Conservation (phyloP, 2,797 vertebrate species). For the Macrochelys suwanniensis region DNA sequence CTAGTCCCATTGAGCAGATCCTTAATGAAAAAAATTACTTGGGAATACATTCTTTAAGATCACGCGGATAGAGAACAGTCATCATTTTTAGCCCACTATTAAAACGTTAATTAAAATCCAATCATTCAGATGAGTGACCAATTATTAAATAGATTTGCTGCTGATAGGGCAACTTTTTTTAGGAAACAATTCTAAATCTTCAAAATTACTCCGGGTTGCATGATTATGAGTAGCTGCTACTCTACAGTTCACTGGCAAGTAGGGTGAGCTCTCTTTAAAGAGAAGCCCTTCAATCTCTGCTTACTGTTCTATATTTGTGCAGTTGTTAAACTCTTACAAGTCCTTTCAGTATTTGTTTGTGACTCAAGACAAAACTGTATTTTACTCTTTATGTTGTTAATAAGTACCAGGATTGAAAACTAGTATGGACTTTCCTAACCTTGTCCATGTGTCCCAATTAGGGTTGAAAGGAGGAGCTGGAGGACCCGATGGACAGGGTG, state of each 20-base stretch:
- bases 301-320: not conserved
- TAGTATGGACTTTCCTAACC: conserved; percentile 25
- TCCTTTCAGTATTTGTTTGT: not conserved
- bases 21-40: not conserved
- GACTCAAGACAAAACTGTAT: not conserved
- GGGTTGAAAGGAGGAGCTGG: conserved; percentile 96
- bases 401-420: not conserved
- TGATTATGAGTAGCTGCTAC: not conserved
- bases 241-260: not conserved
- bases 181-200: not conserved
- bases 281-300: not conserved
- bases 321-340: not conserved
- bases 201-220: not conserved
- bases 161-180: not conserved
- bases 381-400: not conserved
- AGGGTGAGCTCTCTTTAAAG: not conserved
- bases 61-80: not conserved
- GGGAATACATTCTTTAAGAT: not conserved
- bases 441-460: conserved; percentile 65
- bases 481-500: conserved; percentile 91
- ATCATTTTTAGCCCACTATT: not conserved
- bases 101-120: not conserved
- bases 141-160: not conserved
- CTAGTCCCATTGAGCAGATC: not conserved
- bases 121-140: not conserved